These are phyloP conservation scores for Archips crataeganus DNA, from an alignment of 2,888 invertebrate species.

Conservation along the genomic window DNA sequence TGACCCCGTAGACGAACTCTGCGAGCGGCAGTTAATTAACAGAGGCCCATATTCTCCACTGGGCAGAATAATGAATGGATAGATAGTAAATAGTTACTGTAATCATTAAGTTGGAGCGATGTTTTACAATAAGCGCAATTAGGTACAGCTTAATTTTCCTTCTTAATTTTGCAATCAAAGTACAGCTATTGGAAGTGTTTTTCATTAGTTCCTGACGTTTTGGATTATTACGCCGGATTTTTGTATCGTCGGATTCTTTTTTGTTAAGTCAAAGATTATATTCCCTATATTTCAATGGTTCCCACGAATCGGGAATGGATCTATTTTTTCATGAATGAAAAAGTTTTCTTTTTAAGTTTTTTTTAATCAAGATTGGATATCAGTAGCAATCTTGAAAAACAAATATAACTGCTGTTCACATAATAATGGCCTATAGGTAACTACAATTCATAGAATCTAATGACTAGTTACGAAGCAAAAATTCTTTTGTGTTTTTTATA, in stretches of 20 bases:
- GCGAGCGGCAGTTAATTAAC: slow-evolving; percentile 16
- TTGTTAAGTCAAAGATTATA: no score
- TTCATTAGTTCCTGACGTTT: no score
- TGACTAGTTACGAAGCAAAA: not conserved
- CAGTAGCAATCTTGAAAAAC: not conserved
- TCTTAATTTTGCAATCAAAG: not conserved
- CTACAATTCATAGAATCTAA: not conserved
- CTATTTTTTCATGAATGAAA: no score
- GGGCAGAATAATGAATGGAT: not conserved
- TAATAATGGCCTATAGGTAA: not conserved
- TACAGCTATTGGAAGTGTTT: no score
- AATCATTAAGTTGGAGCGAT: not conserved
- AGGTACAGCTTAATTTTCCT: not conserved
- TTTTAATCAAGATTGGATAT: not conserved
- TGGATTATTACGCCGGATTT: no score
- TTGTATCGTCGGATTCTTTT: no score
- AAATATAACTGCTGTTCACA: not conserved
- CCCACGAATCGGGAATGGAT: no score
- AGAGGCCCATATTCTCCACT: not conserved
- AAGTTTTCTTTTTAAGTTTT: no score
- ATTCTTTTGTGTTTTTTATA: not conserved
- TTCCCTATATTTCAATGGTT: no score
- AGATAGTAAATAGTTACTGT: not conserved
- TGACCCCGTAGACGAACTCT: slow-evolving; percentile 17
- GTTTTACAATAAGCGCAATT: not conserved